Base-by-base conservation (phyloP, 2,888 invertebrate species). In the Eustalomyia histrio region DNA sequence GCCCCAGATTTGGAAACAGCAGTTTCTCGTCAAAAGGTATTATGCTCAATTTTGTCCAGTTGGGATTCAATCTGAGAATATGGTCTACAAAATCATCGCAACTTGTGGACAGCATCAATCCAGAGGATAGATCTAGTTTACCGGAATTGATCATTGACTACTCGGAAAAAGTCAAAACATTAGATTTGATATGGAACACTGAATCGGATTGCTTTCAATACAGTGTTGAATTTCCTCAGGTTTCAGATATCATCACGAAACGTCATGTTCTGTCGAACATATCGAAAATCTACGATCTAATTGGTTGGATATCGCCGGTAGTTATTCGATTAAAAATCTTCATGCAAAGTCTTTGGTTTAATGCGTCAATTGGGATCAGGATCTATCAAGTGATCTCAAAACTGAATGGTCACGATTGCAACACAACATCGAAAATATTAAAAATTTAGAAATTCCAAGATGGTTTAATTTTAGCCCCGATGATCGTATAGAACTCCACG, bases 321-420 rank as follows among this genome's bases (percentile, higher is more conserved):
- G n/a, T n/a, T n/a, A n/a, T n/a, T n/a, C n/a, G 14, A 1, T 33
- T 75, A 29, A 82, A 82, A 72, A 61, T 79, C 6, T 76, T 76
- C 14, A 75, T 82, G 79, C 82, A 82, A 47, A 75, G 33, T 35
- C 29, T 79, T 10, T 82, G 82, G 82, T 16, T 78, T 71, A 63
- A 14, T 58, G 61, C 0, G 39, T 82, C 10, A 33, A 17, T 16
- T 82, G 82, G 73, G 74, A 76, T 57, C 64, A 76, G n/a, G 39
- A 68, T 2, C 39, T 76, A 29, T 52, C 80, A 1, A 35, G 2
- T 16, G 47, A 61, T 6, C 7, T 73, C 5, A 17, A 24, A 4
- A 52, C 29, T 29, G 14, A 50, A 47, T 80, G 72, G 72, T 8
- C 14, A 24, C 57, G 57, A 50, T 18, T 75, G 0, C 68, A 63